Conservation (phyloP, 2,888 invertebrate species). For the Rapana venosa region DNA sequence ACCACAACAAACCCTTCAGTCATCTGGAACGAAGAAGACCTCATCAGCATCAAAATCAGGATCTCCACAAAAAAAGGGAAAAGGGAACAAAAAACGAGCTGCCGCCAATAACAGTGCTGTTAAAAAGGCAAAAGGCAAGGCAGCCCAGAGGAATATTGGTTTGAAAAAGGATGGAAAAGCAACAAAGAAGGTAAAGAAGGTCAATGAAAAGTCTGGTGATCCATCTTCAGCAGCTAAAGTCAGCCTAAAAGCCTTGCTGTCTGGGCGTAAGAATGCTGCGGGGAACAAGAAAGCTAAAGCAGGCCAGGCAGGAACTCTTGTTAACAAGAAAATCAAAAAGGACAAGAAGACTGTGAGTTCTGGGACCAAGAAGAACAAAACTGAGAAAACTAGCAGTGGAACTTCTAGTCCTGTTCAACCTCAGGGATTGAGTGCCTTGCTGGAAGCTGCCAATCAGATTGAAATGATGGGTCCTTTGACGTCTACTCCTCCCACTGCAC, state of each 20-base stretch:
- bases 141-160: neutral
- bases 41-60: neutral
- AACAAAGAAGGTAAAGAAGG: neutral
- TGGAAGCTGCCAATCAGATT: constrained; percentile 50
- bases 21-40: neutral
- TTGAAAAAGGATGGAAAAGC: constrained; percentile 3
- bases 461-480: constrained; percentile 41
- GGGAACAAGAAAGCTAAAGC: constrained; percentile 15
- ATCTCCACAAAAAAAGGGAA: neutral
- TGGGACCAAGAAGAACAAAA: neutral
- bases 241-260: constrained; percentile 31
- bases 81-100: constrained; percentile 2
- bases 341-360: constrained; percentile 6
- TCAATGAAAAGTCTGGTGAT: neutral
- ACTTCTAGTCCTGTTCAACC: neutral
- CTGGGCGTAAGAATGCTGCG: neutral
- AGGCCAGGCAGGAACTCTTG: neutral
- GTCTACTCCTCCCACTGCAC: neutral
- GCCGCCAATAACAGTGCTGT: neutral
- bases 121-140: constrained; percentile 26
- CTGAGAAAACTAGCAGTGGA: neutral
- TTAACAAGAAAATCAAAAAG: constrained; percentile 2
- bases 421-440: constrained; percentile 41
- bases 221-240: neutral
- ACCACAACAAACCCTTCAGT: neutral